These are phyloP conservation scores for Leptinotarsa haldemani DNA, from an alignment of 2,888 invertebrate genomes.

Conservation along the genomic window DNA sequence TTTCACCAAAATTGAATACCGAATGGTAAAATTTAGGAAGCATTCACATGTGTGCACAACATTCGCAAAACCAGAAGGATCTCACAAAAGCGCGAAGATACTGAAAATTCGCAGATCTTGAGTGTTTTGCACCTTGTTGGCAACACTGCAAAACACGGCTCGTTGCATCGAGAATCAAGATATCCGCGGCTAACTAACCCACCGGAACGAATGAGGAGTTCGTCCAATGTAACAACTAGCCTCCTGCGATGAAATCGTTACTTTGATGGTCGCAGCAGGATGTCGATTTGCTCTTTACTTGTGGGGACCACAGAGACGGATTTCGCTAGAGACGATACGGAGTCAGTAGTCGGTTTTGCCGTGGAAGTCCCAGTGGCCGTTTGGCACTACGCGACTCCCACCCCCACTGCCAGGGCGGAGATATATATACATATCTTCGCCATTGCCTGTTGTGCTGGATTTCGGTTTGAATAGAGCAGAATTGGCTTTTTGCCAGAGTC, in stretches of 20 bases:
- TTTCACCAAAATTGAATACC: no score
- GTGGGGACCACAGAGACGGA: neutral
- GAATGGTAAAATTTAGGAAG: no score
- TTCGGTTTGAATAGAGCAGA: slow-evolving; percentile 26
- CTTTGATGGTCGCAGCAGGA: neutral
- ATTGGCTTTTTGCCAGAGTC: slow-evolving; percentile 49
- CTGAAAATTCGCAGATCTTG: no score
- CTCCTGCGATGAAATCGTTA: neutral
- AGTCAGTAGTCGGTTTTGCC: neutral
- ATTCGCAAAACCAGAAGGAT: no score
- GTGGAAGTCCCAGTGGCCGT: neutral
- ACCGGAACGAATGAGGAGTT: slow-evolving; percentile 59
- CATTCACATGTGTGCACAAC: no score
- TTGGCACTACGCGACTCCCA: slow-evolving; percentile 19
- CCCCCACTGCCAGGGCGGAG: slow-evolving; percentile 50
- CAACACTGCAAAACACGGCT: neutral
- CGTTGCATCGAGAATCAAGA: slow-evolving; percentile 34
- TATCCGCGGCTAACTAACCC: slow-evolving; percentile 54
- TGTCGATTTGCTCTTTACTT: neutral
- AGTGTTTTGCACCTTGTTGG: no score
- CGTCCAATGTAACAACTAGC: slow-evolving; percentile 56
- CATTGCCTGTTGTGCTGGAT: slow-evolving; percentile 30
- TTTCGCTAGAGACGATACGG: neutral
- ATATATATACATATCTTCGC: slow-evolving; percentile 36
- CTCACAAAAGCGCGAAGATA: no score